phyloP scores from a whole-genome alignment of 2,113 vertebrate genomes.

The Pelecanus crispus region DNA sequence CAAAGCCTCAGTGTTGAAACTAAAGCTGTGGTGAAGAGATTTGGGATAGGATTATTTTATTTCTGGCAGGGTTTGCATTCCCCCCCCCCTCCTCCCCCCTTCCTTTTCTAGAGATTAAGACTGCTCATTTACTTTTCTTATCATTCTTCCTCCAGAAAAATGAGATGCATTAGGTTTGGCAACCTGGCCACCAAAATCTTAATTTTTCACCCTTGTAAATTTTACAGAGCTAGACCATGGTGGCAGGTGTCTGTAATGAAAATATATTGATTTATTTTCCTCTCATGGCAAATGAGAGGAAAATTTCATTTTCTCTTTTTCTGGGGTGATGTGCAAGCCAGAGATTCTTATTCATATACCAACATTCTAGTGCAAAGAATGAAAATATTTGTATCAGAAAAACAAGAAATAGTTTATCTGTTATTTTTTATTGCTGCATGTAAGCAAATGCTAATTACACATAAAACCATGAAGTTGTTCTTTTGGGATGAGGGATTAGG shows the following conservation, averaged over 20 bases:
- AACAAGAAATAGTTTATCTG: background rate
- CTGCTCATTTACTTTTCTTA: background rate
- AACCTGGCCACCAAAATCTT: background rate
- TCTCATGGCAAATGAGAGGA: background rate
- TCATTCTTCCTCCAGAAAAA: background rate
- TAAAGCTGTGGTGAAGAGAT: background rate
- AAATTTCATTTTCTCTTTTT: background rate
- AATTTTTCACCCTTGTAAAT: background rate
- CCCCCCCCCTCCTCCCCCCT: too few species aligned
- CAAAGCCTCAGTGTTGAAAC: background rate
- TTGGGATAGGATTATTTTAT: background rate
- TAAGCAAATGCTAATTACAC: background rate
- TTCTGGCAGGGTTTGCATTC: background rate
- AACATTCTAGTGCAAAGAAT: background rate
- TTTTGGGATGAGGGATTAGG: background rate
- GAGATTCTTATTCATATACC: background rate
- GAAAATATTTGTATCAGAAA: background rate
- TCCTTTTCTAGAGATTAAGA: background rate
- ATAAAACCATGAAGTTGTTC: background rate
- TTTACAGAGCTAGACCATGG: background rate
- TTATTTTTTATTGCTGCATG: background rate
- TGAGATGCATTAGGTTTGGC: background rate
- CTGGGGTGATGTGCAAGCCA: background rate
- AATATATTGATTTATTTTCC: background rate
- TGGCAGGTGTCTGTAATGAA: background rate